Evolutionary conservation across 2,888 invertebrate genomes (phyloP).

Genomic region (Orthosia incerta): DNA sequence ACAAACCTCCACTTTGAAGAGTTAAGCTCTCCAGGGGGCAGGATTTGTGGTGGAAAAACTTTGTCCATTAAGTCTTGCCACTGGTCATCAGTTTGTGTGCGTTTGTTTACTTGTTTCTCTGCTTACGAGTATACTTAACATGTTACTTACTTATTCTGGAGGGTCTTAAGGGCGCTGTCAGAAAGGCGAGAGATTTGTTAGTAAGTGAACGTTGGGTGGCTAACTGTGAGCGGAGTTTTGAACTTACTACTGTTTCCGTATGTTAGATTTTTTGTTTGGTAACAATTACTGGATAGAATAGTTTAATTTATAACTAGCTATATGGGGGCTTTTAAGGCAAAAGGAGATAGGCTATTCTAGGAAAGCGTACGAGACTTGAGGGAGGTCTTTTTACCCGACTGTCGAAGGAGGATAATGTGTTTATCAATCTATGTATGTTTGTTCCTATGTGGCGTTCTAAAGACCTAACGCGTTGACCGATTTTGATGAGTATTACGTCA

Average conservation of each 20-base stretch:
- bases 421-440: too few species aligned
- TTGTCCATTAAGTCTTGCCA: conserved; percentile 81
- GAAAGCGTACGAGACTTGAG: too few species aligned
- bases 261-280: neutral
- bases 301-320: neutral
- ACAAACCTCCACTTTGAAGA: conserved; percentile 65
- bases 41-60: conserved; percentile 86
- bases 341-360: too few species aligned
- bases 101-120: conserved; percentile 66
- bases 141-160: conserved; percentile 29
- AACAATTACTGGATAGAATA: neutral
- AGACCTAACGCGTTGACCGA: too few species aligned
- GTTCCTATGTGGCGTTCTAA: too few species aligned
- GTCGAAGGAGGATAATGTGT: too few species aligned
- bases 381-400: too few species aligned
- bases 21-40: conserved; percentile 68
- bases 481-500: too few species aligned
- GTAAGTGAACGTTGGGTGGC: neutral
- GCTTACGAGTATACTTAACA: conserved; percentile 41
- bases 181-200: conserved; percentile 11
- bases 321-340: neutral
- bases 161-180: conserved; percentile 6
- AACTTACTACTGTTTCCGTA: conserved; percentile 4
- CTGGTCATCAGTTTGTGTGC: conserved; percentile 73
- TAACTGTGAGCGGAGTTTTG: neutral